Base-by-base conservation (phyloP, 2,113 vertebrate genomes). In the Cavia porcellus region DNA sequence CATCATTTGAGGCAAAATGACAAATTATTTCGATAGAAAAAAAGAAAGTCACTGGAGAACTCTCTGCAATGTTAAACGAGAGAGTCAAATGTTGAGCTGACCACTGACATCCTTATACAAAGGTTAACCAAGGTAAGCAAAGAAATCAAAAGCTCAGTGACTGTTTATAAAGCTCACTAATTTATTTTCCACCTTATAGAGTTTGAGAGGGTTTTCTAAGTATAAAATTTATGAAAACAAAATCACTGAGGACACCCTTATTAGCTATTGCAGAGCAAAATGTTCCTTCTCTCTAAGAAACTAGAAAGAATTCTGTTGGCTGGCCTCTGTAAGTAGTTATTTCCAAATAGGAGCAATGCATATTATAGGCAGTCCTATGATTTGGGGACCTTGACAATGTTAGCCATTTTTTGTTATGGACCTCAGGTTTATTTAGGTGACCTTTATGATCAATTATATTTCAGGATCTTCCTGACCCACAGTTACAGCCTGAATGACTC, bases 401-500 rank as follows among this genome's bases (percentile, higher is more conserved):
- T 3, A 81, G 6, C 14, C 9, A 32, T 62, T 15, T 83, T 66
- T 22, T 6, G 3, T 66, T 28, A 81, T 11, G 75, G 2, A 74
- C 24, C 20, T 86, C 62, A 47, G 30, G 25, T 77, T 90, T 89
- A 68, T 22, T 83, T 85, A 30, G 50, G 17, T 7, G 50, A 86
- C 12, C 19, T 94, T 94, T 86, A 86, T 66, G 62, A 64, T 19
- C 62, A 80, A 35, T 94, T 61, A 38, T 22, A 6, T 68, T 90
- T 81, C 80, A 68, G 84, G 8, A 57, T 74, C 38, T 62, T 84
- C 12, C 47, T 90, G 75, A 64, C 4, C 74, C 30, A 55, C 1
- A 45, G 75, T 92, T 74, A 84, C 45, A 84, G 57, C 42, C 38
- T 62, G 9, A 90, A 66, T 84, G n/a, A 59, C 42, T 96, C 52